Conservation (phyloP, 2,888 invertebrate species). For the Diploptera punctata region DNA sequence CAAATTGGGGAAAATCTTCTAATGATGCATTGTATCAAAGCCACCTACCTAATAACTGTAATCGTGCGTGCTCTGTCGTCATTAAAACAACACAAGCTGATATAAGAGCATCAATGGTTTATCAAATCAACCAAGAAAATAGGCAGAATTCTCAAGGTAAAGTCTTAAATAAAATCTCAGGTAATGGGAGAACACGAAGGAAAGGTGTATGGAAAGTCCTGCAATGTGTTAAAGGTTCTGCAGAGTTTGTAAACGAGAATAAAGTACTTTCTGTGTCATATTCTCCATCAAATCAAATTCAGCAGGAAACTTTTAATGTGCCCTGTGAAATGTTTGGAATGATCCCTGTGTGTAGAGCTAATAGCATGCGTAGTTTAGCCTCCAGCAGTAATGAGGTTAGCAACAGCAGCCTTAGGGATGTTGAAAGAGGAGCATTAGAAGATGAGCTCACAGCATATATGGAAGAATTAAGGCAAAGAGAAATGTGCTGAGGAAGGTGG, state of each 20-base stretch:
- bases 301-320: not conserved
- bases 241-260: not conserved
- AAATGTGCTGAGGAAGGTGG: conserved; percentile 34
- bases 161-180: too few species aligned
- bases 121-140: not conserved
- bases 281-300: not conserved
- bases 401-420: conserved; percentile 36
- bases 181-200: not conserved
- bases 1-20: not conserved
- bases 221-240: not conserved
- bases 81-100: not conserved
- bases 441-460: conserved; percentile 38
- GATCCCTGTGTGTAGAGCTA: not conserved
- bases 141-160: not conserved
- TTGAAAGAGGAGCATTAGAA: conserved; percentile 32
- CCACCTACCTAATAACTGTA: not conserved
- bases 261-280: not conserved
- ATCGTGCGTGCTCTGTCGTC: not conserved
- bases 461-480: conserved; percentile 32
- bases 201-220: not conserved
- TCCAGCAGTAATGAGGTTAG: conserved; percentile 31
- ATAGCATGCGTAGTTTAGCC: conserved; percentile 4
- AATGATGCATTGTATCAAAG: not conserved
- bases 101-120: not conserved
- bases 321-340: not conserved